Evolutionary conservation across 2,888 invertebrate species (phyloP).

Genomic region (Hydroisotoma schaefferi): DNA sequence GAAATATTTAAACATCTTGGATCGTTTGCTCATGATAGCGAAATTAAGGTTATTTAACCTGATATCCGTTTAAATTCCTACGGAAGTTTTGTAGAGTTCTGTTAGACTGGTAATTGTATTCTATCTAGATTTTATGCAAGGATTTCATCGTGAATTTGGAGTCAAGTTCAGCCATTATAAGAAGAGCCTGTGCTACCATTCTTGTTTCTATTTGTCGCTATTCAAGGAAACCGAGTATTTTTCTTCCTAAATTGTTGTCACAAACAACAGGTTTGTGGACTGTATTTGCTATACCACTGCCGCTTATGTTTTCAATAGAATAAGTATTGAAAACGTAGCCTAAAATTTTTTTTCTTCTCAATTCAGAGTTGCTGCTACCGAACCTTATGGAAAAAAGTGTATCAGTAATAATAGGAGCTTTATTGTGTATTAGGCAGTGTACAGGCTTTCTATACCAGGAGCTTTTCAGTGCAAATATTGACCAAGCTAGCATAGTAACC

Average conservation of each 20-base stretch:
- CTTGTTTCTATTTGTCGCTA: slow-evolving; percentile 75
- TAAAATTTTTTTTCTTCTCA: slow-evolving; percentile 1
- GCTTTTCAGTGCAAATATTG: slow-evolving; percentile 11
- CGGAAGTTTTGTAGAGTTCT: background rate
- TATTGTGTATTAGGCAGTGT: slow-evolving; percentile 43
- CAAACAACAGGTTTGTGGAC: slow-evolving; percentile 57
- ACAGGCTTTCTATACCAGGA: too few relatives aligned
- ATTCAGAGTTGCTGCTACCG: slow-evolving; percentile 42
- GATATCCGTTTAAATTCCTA: background rate
- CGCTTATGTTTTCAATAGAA: background rate
- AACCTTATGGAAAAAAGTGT: slow-evolving; percentile 46
- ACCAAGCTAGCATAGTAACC: slow-evolving; percentile 26
- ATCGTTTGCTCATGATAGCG: slow-evolving; percentile 66
- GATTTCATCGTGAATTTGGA: slow-evolving; percentile 65
- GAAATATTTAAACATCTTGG: slow-evolving; percentile 66
- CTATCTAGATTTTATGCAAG: slow-evolving; percentile 62
- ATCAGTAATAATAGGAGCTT: slow-evolving; percentile 40
- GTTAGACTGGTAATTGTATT: background rate
- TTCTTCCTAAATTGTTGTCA: slow-evolving; percentile 65
- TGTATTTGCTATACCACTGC: background rate
- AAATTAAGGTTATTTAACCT: slow-evolving; percentile 59
- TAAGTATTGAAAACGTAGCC: background rate
- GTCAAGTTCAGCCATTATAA: slow-evolving; percentile 66
- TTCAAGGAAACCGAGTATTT: slow-evolving; percentile 66
- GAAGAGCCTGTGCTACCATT: slow-evolving; percentile 76